Evolutionary conservation across 2,113 vertebrate genomes (phyloP).

Genomic region (Eulacestoma nigropectus): DNA sequence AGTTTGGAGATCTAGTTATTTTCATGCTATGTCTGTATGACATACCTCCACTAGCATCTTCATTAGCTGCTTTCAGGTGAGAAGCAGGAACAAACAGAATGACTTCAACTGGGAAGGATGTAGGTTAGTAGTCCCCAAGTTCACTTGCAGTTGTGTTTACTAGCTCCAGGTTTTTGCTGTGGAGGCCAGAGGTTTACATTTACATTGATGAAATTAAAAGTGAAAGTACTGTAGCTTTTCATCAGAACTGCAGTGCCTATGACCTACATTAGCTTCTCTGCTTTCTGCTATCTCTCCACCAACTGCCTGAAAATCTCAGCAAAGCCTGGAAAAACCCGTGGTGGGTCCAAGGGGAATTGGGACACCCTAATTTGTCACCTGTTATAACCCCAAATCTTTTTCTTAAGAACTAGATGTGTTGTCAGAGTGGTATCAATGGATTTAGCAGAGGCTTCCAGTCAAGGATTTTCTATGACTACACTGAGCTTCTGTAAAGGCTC

Average conservation of each 20-base stretch:
- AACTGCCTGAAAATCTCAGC: background rate
- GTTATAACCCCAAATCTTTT: background rate
- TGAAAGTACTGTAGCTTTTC: conserved; percentile 30
- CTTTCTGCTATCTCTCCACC: background rate
- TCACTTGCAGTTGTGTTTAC: background rate
- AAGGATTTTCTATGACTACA: background rate
- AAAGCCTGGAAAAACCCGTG: background rate
- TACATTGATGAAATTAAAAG: conserved; percentile 28
- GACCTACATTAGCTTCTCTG: background rate
- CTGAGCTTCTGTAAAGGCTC: background rate
- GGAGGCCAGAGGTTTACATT: background rate
- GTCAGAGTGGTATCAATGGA: background rate
- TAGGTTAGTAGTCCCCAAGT: conserved; percentile 31
- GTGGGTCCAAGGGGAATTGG: background rate
- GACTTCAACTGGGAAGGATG: background rate
- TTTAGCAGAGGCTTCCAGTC: background rate
- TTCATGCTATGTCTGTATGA: background rate
- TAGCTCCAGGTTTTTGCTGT: background rate
- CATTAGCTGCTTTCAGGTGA: background rate
- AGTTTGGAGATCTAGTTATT: background rate
- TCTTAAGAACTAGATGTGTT: background rate
- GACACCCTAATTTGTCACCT: background rate
- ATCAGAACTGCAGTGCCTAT: background rate
- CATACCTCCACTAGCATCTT: background rate
- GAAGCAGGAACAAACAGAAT: background rate